Base-by-base conservation (phyloP, 1,140 invertebrate genomes). In the Chrysopa pallens region DNA sequence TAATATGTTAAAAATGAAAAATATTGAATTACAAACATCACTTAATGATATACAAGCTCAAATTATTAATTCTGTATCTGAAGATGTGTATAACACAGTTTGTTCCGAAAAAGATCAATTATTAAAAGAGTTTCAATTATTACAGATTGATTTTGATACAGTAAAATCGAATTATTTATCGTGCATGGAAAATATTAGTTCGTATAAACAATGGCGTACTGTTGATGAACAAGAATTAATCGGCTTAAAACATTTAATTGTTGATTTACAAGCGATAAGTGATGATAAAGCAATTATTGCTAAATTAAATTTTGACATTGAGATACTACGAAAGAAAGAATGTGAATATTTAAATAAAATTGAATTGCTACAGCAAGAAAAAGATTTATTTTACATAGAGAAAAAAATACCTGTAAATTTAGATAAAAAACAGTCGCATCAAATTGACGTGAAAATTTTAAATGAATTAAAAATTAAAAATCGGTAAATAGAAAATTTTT, bases 231-330 rank as follows among this genome's bases (percentile, higher is more conserved):
- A 70, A 42, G 74, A 78, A 59, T 53, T 74, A 8, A 66, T 76
- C 52, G 66, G 66, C 53, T 55, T 79, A 29, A 67, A 72, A 46
- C 73, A 78, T 57, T 72, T 75, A 57, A 66, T 80, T 42, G 49
- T 79, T 4, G 76, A 79, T 58, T 53, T 78, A 23, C 71, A 74
- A 53, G 67, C 72, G 6, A 50, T 54, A n/a, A 69, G 69, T 43
- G 74, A 78, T 45, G 70, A 73, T 39, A 77, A 76, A 53, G 66
- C 70, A 28, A 66, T 71, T 8, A 72, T 78, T 39, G 72, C 73
- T 38, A 65, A 67, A 57, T 46, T 61, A 17, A 48, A 56, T 43
- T 42, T 49, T 2, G 51, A 56, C 35, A 45, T 39, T 28, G 45
- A 52, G 15, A 45, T 47, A 8, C 52, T 51, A 49, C 39, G 53